Percentiles rank a stretch among this genome's conserved stretches.
These are phyloP conservation scores for Papilio demoleus DNA, from an alignment of 2,888 invertebrate genomes.

Conservation along the genomic window DNA sequence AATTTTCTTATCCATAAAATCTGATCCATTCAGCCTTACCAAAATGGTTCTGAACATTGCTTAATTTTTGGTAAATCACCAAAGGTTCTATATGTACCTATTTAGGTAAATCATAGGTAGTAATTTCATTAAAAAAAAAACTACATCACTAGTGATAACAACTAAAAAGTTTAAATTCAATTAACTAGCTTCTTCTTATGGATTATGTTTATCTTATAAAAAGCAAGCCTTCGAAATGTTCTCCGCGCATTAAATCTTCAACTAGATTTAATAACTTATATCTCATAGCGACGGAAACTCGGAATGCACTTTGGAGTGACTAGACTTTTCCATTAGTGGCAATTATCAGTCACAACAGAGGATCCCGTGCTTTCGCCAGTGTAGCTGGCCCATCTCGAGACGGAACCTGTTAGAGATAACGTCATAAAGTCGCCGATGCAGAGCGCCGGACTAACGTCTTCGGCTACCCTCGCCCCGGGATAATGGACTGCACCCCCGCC, in stretches of 20 bases:
- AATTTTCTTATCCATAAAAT: background rate
- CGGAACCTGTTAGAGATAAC: conserved; percentile 82
- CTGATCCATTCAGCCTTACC: background rate
- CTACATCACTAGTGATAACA: background rate
- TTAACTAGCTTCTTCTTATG: conserved; percentile 11
- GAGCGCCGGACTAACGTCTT: conserved; percentile 80
- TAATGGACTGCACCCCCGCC: conserved; percentile 71
- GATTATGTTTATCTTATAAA: conserved; percentile 11
- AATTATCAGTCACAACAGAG: conserved; percentile 81
- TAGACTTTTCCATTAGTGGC: conserved; percentile 83
- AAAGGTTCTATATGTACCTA: too few relatives aligned
- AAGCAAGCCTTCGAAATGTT: conserved; percentile 44
- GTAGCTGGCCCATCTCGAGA: conserved; percentile 64
- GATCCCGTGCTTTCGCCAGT: conserved; percentile 69
- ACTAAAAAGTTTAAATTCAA: background rate
- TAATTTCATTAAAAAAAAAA: background rate
- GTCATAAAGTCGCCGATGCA: conserved; percentile 81
- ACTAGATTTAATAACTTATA: conserved; percentile 76
- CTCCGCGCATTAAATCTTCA: conserved; percentile 61
- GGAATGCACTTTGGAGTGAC: conserved; percentile 80
- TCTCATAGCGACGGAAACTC: conserved; percentile 77
- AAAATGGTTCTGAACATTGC: background rate
- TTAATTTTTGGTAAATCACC: background rate
- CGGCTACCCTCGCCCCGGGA: conserved; percentile 74
- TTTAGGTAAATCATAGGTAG: background rate